Conservation (phyloP, 2,113 vertebrate species). For the Ondatra zibethicus region DNA sequence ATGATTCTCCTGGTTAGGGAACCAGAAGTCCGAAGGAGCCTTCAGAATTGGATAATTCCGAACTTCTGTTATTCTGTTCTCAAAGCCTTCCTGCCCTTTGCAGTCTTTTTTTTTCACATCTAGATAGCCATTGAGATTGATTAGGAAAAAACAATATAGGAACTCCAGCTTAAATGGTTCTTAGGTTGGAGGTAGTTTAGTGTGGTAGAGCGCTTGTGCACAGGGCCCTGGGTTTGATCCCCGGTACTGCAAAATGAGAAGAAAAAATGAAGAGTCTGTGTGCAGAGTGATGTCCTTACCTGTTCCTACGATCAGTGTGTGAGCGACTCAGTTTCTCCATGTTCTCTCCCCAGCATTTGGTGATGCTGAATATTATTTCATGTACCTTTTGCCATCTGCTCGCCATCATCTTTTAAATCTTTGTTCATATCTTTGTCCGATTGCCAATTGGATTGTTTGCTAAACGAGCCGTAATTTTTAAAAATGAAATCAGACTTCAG, state of each 20-base stretch:
- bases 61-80: neutral
- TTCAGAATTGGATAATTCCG: neutral
- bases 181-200: neutral
- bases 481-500: constrained; percentile 29
- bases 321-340: neutral
- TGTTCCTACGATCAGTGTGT: neutral
- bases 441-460: constrained; percentile 35
- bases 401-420: constrained; percentile 3
- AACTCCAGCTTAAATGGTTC: constrained; percentile 15
- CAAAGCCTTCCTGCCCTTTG: neutral
- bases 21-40: neutral
- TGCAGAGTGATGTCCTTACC: neutral
- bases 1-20: neutral
- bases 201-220: neutral
- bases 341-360: constrained; percentile 9
- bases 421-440: neutral
- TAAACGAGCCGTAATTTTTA: constrained; percentile 43
- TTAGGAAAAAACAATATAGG: neutral
- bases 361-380: neutral
- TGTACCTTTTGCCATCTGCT: neutral
- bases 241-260: neutral
- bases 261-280: neutral
- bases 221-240: neutral
- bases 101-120: neutral
- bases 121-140: neutral